Base-by-base conservation (phyloP, 2,113 vertebrate species). In the Ictalurus punctatus region DNA sequence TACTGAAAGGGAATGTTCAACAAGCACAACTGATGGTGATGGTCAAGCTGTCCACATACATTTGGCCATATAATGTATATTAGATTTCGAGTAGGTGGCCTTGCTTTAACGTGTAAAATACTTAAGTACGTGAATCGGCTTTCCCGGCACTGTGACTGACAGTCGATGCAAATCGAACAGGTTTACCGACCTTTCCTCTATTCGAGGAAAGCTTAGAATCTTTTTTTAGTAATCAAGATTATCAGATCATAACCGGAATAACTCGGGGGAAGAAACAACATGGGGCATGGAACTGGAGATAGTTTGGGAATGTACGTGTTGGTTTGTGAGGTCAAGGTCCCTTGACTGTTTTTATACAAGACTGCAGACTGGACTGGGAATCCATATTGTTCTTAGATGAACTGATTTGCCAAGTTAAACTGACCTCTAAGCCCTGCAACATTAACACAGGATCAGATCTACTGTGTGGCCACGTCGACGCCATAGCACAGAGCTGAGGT, bases 321-420 rank as follows among this genome's bases (percentile, higher is more conserved):
- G 81, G 81, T 56, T 63, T 27, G n/a, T 65, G 84, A 82, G 90
- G 78, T 91, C 83, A 92, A 90, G 81, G 89, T 74, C 87, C 86
- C 84, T n/a, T 82, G 58, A 74, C 78, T 92, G 89, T 91, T 92
- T 90, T 59, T 88, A 89, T 91, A 88, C 17, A 83, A 86, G 85
- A 84, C 13, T 48, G 85, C 87, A 82, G 89, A 83, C 84, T 83
- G 65, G 69, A 76, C 54, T 87, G 84, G 23, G 71, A 61, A 89
- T 85, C 88, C 88, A n/a, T 93, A 91, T 91, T 91, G 90, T 81
- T 91, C 89, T 93, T 89, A 92, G 90, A 91, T 91, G 67, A 88
- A 84, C 71, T 78, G 90, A 92, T 93, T 92, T 79, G 85, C 85
- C 88, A 61, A 88, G 86, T 87, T 89, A 88, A 91, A 91, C 86